Percentiles rank a stretch among this genome's conserved stretches.
phyloP scores from a whole-genome alignment of 2,888 invertebrate genomes.

The Dryadula phaetusa region DNA sequence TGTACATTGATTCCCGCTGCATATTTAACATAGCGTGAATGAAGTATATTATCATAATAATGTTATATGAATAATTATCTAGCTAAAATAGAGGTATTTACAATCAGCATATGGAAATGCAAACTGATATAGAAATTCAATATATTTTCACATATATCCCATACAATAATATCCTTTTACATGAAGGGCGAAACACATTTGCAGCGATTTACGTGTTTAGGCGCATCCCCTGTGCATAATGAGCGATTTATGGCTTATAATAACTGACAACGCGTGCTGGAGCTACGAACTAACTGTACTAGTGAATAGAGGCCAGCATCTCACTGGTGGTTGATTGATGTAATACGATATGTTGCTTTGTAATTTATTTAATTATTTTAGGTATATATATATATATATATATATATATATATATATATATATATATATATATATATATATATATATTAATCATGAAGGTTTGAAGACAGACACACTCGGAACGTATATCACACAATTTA shows the following conservation, averaged over 20 bases:
- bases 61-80: background rate
- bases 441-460: too few relatives aligned
- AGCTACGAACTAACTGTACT: slow-evolving; percentile 19
- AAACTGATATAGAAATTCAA: background rate
- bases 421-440: too few relatives aligned
- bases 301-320: background rate
- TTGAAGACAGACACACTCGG: too few relatives aligned
- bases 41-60: too few relatives aligned
- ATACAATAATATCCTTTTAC: slow-evolving; percentile 22
- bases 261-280: slow-evolving; percentile 36
- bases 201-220: slow-evolving; percentile 31
- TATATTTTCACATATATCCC: background rate
- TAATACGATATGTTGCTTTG: background rate
- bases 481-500: too few relatives aligned
- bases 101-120: slow-evolving; percentile 12
- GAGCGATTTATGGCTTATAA: slow-evolving; percentile 40
- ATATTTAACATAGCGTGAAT: too few relatives aligned
- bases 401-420: too few relatives aligned
- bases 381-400: too few relatives aligned
- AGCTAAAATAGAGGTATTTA: background rate
- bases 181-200: slow-evolving; percentile 22
- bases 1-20: too few relatives aligned
- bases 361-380: too few relatives aligned
- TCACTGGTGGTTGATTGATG: background rate
- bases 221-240: slow-evolving; percentile 31